Evolutionary conservation across 2,797 vertebrate genomes (phyloP), one percentile per base, ranked within the genome.

Genomic region (Selene dorsalis): DNA sequence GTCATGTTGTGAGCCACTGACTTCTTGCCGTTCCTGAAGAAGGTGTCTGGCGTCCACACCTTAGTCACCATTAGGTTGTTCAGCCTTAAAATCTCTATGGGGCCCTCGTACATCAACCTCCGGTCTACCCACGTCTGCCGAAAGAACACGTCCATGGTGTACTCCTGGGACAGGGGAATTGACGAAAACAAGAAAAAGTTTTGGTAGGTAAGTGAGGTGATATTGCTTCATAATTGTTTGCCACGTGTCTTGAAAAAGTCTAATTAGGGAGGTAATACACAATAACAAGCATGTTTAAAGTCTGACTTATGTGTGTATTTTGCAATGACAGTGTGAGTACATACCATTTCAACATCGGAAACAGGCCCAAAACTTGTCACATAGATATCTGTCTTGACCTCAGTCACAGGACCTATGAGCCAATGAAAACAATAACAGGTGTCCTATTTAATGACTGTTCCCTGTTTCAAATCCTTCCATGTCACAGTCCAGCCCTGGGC

Each of bases 121-220:
- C 96, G 96, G 92, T 99, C 98, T 77, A 98, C 96, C 98, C 98
- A 99, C 0, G 96, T 99, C 93, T 99, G 98, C 43, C 98, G 96
- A 89, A 99, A 99, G 93, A 99, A 99, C 81, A 99, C 97, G 83
- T 99, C 98, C 97, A 99, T 99, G n/a, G 98, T 99, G 88, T 99
- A 99, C 83, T 99, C 98, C 98, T 99, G 24, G 18, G 41, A 69
- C 16, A 39, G 47, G 30, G 47, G 71, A 48, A 41, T 45, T 30
- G n/a, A 63, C 2, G 38, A 43, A 48, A 13, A 16, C 6, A 30
- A 14, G 24, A 24, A 18, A 11, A 73, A 32, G 35, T 10, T 24
- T 41, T n/a, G 2, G 58, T 52, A 45, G 30, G 62, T 47, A 56
- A n/a, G 32, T 59, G 22, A 41, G 57, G 26, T 59, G 61, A 55